These are phyloP conservation scores for Acanthis flammea DNA, from an alignment of 2,797 vertebrate species.

Conservation along the genomic window DNA sequence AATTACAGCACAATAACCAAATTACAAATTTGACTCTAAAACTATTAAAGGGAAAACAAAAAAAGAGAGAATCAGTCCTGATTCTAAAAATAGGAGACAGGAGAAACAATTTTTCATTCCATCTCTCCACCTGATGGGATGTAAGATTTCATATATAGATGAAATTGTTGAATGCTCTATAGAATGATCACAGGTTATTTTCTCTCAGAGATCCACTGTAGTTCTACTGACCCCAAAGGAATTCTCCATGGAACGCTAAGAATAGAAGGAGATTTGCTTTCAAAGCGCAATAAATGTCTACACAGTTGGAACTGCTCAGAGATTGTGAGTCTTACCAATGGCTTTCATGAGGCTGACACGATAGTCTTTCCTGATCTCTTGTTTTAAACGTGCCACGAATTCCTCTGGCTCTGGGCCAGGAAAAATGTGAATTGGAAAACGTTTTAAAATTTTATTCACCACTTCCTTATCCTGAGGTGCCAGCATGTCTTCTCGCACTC, in stretches of 20 bases:
- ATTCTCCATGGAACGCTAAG: neutral
- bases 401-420: constrained; percentile 46
- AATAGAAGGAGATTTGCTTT: neutral
- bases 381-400: constrained; percentile 65
- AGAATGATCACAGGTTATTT: neutral
- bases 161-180: neutral
- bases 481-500: constrained; percentile 80
- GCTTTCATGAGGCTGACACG: constrained; percentile 80
- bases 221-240: neutral
- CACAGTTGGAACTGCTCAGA: neutral
- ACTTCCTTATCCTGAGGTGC: constrained; percentile 75
- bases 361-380: constrained; percentile 83
- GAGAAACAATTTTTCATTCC: neutral
- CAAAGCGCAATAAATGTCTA: neutral
- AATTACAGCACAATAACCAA: neutral
- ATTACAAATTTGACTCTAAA: neutral
- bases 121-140: neutral
- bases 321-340: constrained; percentile 80
- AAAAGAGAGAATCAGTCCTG: neutral
- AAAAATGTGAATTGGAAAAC: constrained; percentile 67
- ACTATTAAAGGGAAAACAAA: neutral
- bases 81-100: neutral
- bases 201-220: neutral
- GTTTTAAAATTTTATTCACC: constrained; percentile 76
- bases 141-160: neutral